A percentile compares a stretch with the other conserved stretches of the same genome.
Conservation (phyloP, 2,797 vertebrate genomes). For the Etheostoma nigrum region DNA sequence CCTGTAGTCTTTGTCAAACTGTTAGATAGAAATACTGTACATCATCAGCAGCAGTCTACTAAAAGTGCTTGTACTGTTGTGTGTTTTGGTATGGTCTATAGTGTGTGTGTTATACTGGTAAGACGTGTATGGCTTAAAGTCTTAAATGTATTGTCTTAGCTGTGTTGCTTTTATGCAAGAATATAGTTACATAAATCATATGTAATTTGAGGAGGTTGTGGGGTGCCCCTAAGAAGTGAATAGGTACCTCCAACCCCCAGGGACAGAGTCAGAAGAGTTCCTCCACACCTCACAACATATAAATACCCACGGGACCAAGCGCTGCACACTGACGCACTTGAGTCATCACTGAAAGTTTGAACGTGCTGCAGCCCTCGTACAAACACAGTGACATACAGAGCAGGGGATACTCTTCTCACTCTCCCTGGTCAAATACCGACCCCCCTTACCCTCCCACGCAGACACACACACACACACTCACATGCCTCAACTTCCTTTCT, state of each 20-base stretch:
- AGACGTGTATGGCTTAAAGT: background rate
- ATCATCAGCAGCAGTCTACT: background rate
- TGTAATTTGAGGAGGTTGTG: background rate
- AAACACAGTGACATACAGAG: slow-evolving; percentile 43
- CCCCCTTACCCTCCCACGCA: slow-evolving; percentile 6
- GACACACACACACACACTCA: background rate
- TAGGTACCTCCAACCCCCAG: slow-evolving; percentile 15
- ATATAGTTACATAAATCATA: background rate
- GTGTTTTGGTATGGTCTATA: background rate
- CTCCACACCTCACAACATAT: slow-evolving; percentile 52
- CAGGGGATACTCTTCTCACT: slow-evolving; percentile 71
- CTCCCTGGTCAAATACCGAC: slow-evolving; percentile 63
- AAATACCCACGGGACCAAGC: slow-evolving; percentile 61
- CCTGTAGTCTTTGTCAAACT: no score
- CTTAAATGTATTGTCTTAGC: background rate
- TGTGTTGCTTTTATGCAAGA: background rate
- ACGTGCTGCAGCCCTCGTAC: slow-evolving; percentile 42
- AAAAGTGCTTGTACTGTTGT: background rate
- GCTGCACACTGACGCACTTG: slow-evolving; percentile 43
- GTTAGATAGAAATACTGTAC: background rate
- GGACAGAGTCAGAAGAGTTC: slow-evolving; percentile 63
- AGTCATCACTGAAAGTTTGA: slow-evolving; percentile 65
- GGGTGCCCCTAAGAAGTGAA: slow-evolving; percentile 25
- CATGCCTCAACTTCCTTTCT: slow-evolving; percentile 66
- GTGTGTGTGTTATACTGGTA: slow-evolving; percentile 15